These are phyloP conservation scores for Periparus ater DNA, from an alignment of 2,797 vertebrate genomes.

Conservation along the genomic window DNA sequence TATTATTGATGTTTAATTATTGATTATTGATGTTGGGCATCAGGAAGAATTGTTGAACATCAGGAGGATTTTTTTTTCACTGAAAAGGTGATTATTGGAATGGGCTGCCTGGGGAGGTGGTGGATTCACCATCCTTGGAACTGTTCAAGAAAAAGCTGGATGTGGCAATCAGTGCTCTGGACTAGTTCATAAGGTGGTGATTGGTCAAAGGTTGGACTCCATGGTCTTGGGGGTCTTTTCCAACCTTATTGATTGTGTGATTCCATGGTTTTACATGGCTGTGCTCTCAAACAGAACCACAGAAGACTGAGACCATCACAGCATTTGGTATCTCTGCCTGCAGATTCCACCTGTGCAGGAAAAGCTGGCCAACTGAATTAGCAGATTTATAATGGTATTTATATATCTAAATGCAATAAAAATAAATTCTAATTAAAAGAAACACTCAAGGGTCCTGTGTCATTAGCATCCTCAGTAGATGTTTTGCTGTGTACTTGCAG, in stretches of 20 bases:
- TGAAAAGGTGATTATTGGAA: background rate
- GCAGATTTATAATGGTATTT: background rate
- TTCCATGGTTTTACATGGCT: background rate
- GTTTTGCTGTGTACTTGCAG: slow-evolving; percentile 5
- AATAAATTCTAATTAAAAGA: slow-evolving; percentile 49
- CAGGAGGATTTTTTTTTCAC: background rate
- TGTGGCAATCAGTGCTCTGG: background rate
- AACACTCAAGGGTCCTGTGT: background rate
- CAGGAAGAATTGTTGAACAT: background rate
- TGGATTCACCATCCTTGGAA: background rate
- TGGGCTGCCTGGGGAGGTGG: background rate
- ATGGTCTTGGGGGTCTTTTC: background rate
- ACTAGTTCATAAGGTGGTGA: background rate
- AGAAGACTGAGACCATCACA: background rate
- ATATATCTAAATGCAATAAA: slow-evolving; percentile 22
- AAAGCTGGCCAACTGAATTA: background rate
- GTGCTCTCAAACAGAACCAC: background rate
- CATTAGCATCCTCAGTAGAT: background rate
- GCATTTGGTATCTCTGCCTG: background rate
- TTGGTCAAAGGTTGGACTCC: background rate
- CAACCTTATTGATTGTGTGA: background rate
- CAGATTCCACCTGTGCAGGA: background rate
- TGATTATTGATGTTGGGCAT: background rate
- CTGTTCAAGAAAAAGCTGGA: background rate
- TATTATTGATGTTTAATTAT: background rate